Evolutionary conservation across 2,888 invertebrate species (phyloP).

Genomic region (Oxytorus armatus): DNA sequence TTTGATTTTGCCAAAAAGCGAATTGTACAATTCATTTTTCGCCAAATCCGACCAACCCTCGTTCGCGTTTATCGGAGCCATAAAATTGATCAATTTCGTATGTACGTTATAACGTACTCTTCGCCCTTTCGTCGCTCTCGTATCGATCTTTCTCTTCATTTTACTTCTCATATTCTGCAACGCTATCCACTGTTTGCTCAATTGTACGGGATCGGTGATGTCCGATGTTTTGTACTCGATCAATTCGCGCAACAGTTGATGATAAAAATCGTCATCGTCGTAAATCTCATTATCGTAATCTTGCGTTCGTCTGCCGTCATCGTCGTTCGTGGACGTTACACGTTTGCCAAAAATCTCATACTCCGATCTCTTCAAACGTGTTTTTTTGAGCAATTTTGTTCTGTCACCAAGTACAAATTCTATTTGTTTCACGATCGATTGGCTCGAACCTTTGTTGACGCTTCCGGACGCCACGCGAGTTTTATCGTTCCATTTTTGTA

Average conservation of each 20-base stretch:
- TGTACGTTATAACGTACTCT: constrained; percentile 95
- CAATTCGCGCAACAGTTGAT: constrained; percentile 95
- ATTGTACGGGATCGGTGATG: constrained; percentile 92
- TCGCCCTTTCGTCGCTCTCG: constrained; percentile 97
- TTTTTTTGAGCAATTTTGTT: constrained; percentile 90
- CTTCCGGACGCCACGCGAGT: constrained; percentile 90
- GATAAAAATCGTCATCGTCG: constrained; percentile 99
- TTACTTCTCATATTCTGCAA: constrained; percentile 96
- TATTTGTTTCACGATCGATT: constrained; percentile 91
- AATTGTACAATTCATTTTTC: constrained; percentile 92
- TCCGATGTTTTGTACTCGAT: constrained; percentile 96
- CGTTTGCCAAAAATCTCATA: constrained; percentile 89
- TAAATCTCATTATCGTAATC: constrained; percentile 93
- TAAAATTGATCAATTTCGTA: constrained; percentile 94
- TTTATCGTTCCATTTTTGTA: constrained; percentile 98
- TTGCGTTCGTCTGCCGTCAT: constrained; percentile 83
- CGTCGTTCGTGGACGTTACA: constrained; percentile 66
- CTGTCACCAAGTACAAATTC: constrained; percentile 93
- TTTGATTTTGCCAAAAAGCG: constrained; percentile 90
- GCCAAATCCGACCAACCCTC: constrained; percentile 91
- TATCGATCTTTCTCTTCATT: constrained; percentile 97
- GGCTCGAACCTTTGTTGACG: constrained; percentile 88
- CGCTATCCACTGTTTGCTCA: constrained; percentile 96
- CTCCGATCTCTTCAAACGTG: constrained; percentile 91
- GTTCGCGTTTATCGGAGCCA: constrained; percentile 91